Conservation (phyloP, 2,113 vertebrate species). For the Oxyruncus cristatus region DNA sequence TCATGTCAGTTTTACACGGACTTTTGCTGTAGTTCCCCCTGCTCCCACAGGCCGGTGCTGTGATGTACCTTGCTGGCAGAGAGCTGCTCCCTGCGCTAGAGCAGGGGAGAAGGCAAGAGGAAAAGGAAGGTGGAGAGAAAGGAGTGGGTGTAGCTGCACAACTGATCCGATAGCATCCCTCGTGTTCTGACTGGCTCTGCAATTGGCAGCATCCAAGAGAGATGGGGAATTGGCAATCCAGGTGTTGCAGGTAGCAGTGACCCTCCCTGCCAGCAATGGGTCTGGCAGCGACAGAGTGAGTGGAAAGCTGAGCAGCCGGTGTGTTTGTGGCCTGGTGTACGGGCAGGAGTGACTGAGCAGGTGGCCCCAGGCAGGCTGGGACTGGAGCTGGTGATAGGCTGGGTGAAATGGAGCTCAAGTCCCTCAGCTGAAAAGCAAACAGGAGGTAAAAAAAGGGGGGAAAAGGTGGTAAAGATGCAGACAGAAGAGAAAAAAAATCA, state of each 20-base stretch:
- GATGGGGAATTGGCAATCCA: not conserved
- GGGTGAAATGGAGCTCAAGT: not conserved
- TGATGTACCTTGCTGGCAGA: not conserved
- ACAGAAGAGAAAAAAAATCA: not conserved
- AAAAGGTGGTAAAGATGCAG: not conserved
- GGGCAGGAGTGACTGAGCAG: not conserved
- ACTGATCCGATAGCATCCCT: not conserved
- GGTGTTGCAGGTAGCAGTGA: not conserved
- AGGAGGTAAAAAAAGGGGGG: too few relatives aligned
- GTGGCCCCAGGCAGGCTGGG: not conserved
- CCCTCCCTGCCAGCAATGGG: fast-evolving
- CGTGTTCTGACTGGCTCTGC: not conserved
- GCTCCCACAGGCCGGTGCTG: slow-evolving; percentile 8
- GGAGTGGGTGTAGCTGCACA: not conserved
- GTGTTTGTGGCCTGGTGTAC: fast-evolving
- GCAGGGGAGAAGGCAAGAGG: not conserved
- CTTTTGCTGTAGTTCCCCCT: not conserved
- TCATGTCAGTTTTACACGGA: fast-evolving
- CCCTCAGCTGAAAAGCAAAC: not conserved
- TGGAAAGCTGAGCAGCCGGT: not conserved
- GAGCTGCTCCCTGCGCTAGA: not conserved
- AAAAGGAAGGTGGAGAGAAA: not conserved
- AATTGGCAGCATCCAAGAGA: not conserved
- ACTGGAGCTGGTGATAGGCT: not conserved
- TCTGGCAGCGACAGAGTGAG: not conserved